Evolutionary conservation across 2,113 vertebrate genomes (phyloP), one percentile per base, ranked within the genome.

Genomic region (Phoenicopterus ruber): DNA sequence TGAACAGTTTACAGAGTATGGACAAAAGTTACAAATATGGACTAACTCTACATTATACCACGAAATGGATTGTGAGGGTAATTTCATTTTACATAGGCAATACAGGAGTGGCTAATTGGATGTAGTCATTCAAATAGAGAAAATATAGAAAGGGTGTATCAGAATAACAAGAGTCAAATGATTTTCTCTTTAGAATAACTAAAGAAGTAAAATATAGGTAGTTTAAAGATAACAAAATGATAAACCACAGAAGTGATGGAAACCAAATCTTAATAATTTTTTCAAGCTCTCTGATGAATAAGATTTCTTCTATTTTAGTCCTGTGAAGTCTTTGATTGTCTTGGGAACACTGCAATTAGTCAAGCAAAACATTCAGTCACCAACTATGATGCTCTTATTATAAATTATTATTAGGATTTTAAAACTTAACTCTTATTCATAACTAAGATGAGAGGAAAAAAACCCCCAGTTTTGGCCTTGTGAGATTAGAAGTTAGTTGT

Each of bases 351-450:
- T 79, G 57, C 61, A 95, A 74, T 95, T 95, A 91, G 29, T 29
- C 20, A 11, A 95, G n/a, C 57, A 85, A 96, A 94, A 54, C 44
- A 92, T 73, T 93, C 36, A 70, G n/a, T 93, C 69, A 89, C 57
- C n/a, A 90, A 22, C 25, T 76, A 28, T 70, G 28, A 73, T 86
- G 59, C 13, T 95, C 6, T 81, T 78, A 80, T 54, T 86, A 58
- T 71, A 86, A 89, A 80, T 94, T 91, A 84, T 81, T 95, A 66
- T 49, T 91, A 67, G 5, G 17, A 81, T 47, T 70, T 88, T 55
- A 50, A 74, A 78, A 42, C 20, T 42, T 77, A 65, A 61, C 8
- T 73, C n/a, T 40, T 97, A 47, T 25, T 63, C 61, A 32, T 91
- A 72, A 66, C 1, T 12, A 46, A 54, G 19, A 62, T 44, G 46